These are phyloP conservation scores for Caenorhabditis uteleia DNA, from an alignment of 2,888 invertebrate species.

Conservation along the genomic window DNA sequence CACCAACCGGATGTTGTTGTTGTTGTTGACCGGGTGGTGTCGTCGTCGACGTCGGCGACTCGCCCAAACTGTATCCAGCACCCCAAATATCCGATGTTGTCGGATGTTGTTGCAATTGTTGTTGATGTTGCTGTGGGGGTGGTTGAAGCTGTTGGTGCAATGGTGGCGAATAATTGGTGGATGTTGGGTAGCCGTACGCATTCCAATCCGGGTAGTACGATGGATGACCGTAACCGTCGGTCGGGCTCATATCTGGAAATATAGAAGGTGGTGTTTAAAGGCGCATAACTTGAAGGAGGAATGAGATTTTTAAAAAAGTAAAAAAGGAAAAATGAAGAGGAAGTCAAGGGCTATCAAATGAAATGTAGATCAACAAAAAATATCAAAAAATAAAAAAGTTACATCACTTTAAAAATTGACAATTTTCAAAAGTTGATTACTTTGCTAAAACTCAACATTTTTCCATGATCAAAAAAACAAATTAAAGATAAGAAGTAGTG, in stretches of 20 bases:
- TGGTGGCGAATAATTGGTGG: slow-evolving; percentile 11
- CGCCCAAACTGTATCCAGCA: background rate
- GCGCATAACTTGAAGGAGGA: too few relatives aligned
- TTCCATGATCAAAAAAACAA: too few relatives aligned
- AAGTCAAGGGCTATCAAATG: too few relatives aligned
- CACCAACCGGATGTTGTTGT: slow-evolving; percentile 15
- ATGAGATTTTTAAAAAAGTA: background rate
- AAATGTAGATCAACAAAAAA: too few relatives aligned
- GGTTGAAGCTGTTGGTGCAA: slow-evolving; percentile 1
- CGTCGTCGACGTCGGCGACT: slow-evolving; percentile 16
- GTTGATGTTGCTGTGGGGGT: background rate
- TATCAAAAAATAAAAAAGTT: too few relatives aligned
- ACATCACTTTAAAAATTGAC: too few relatives aligned
- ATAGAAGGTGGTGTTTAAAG: background rate
- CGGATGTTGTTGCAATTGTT: background rate
- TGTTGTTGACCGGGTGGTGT: slow-evolving; percentile 21
- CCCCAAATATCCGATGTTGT: background rate
- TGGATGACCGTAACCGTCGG: slow-evolving; percentile 43
- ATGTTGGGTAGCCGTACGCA: slow-evolving; percentile 17
- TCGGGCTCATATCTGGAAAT: slow-evolving; percentile 45
- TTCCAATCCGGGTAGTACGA: slow-evolving; percentile 50
- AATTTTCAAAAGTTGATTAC: too few relatives aligned
- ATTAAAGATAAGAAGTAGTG: too few relatives aligned
- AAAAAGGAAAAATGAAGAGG: slow-evolving; percentile 1
- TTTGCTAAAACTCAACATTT: too few relatives aligned